Base-by-base conservation (phyloP, 1,140 invertebrate species). In the Spodoptera frugiperda region DNA sequence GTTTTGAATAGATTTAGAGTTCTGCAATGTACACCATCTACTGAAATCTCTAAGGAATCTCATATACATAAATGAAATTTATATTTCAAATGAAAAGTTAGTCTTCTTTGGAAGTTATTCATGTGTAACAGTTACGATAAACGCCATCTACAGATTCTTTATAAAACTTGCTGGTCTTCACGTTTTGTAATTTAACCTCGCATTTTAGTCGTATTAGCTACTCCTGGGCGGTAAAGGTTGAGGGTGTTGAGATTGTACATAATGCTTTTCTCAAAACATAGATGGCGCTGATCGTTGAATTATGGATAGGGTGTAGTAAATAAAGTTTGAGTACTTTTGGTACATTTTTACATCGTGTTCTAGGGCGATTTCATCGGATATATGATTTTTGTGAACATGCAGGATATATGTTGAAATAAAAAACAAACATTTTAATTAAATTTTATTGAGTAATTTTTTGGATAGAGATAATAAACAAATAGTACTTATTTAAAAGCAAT, bases 371-470 rank as follows among this genome's bases (percentile, higher is more conserved):
- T n/a, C n/a, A n/a, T n/a, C n/a, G n/a, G n/a, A n/a, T n/a, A n/a
- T n/a, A n/a, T n/a, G n/a, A 30, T 11, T 6, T 9, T 8, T 25
- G 8, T 17, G 10, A 55, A 19, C n/a, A 55, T 17, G 10, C 2
- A n/a, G 21, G 39, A 48, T 2, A n/a, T 17, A 55, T 12, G 4
- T 2, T 63, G 14, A 71, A 76, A 46, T 78, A 86, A 84, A 79
- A 87, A 87, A 86, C 78, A n/a, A 84, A 72, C 63, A 70, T 75
- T 84, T 86, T 86, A 85, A 82, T 85, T 89, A 88, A 90, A 90
- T 78, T 91, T 91, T 91, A 92, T 91, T 92, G 85, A 91, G 80
- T 91, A 87, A 81, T 88, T 84, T 84, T 82, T 85, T 80, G 87
- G 84, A 87, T 89, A 90, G 84, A 88, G 86, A 86, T 87, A 85